Evolutionary conservation across 2,888 invertebrate genomes (phyloP), one percentile per base, ranked within the genome.

Genomic region (Itoplectis maculator): DNA sequence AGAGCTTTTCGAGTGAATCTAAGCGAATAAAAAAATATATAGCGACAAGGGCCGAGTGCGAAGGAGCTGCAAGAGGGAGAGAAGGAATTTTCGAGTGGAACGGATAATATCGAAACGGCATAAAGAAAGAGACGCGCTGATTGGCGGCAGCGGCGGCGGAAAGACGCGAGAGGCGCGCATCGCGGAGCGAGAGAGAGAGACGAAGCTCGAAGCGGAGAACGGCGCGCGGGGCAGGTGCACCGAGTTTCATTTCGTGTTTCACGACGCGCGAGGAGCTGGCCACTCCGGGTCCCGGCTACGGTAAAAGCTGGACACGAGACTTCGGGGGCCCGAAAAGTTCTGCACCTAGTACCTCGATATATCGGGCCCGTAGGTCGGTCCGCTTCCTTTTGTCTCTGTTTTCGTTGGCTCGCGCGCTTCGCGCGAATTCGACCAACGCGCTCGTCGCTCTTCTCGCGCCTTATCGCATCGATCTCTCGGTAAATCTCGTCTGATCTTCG

Each of bases 241-340:
- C 65, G 66, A 86, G 86, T 87, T 91, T 90, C 88, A 90, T 91
- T 92, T 91, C 87, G 88, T 89, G 89, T 90, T 88, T 84, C 87
- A 87, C 84, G 87, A 85, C 86, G 84, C 85, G 76, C 77, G 59
- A 72, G 65, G 66, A 70, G 78, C 69, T 68, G 74, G 79, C 77
- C 79, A 49, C 54, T 69, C 78, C 72, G 65, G 47, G 40, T 20
- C 8, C 40, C 13, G 35, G 20, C 40, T 54, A 49, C 49, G 37
- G 40, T 42, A 75, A 75, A 75, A 65, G 51, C 63, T 63, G 23
- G 35, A 70, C 78, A 74, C 63, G 63, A 69, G 37, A 54, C 70
- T 81, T n/a, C 37, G 18, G 42, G 18, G 42, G 29, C 47, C 59
- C 68, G 56, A 69, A 51, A 79, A 76, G 51, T 59, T 77, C 47